Conservation (phyloP, 2,797 vertebrate genomes). For the Pipistrellus kuhlii region DNA sequence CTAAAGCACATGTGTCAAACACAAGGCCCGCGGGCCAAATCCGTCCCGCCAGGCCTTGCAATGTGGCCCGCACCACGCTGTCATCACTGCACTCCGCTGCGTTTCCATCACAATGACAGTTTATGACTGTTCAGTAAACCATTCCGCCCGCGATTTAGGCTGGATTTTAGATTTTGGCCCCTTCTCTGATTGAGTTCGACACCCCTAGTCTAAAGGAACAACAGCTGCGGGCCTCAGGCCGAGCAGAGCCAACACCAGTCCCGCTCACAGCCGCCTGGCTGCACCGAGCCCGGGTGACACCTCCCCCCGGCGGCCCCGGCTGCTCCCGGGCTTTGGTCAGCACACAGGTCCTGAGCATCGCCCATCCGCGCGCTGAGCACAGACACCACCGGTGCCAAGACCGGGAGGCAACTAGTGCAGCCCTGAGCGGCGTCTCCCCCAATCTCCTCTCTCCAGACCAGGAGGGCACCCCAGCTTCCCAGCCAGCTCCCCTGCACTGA, state of each 20-base stretch:
- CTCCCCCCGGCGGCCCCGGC: no score
- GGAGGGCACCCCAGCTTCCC: background rate
- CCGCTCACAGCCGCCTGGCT: background rate
- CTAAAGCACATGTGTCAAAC: no score
- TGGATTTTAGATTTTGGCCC: no score
- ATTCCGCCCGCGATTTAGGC: no score
- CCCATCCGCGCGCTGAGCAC: fast-evolving
- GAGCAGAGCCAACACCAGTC: background rate
- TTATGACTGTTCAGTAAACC: no score
- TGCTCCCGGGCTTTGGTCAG: background rate
- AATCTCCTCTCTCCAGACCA: background rate
- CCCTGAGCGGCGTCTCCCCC: background rate
- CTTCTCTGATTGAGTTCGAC: no score
- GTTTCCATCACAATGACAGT: no score
- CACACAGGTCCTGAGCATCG: fast-evolving
- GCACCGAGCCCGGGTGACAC: background rate
- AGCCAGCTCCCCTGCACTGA: fast-evolving
- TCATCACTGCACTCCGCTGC: no score
- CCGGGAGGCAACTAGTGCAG: fast-evolving
- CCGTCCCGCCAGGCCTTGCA: no score
- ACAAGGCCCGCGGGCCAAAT: no score
- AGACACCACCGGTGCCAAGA: fast-evolving
- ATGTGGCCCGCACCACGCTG: no score
- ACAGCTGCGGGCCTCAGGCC: background rate
- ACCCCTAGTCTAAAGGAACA: background rate